phyloP scores from a whole-genome alignment of 2,888 invertebrate genomes.

The Platynereis dumerilii region DNA sequence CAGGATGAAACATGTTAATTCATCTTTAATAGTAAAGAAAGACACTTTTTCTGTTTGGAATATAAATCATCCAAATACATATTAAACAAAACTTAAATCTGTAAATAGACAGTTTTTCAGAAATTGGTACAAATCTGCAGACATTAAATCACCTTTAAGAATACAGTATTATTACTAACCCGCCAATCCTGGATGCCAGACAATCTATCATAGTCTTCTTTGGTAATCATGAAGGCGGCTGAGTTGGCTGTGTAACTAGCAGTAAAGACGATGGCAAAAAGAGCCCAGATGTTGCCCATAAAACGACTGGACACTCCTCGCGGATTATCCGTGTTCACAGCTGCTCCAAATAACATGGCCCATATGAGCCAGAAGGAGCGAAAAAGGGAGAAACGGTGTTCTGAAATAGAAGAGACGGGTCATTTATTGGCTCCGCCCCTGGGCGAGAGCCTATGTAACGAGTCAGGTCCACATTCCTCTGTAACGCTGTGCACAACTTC shows the following conservation, averaged over 20 bases:
- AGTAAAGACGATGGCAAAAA: constrained; percentile 96
- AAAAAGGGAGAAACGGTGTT: constrained; percentile 72
- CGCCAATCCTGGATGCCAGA: constrained; percentile 82
- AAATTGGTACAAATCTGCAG: too few relatives aligned
- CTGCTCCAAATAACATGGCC: constrained; percentile 98
- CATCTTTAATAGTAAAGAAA: too few relatives aligned
- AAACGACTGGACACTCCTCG: constrained; percentile 88
- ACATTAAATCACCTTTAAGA: too few relatives aligned
- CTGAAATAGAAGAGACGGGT: constrained; percentile 44
- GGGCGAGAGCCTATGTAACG: too few relatives aligned
- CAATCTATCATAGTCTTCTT: constrained; percentile 92
- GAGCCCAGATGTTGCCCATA: constrained; percentile 62
- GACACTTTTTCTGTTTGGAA: too few relatives aligned
- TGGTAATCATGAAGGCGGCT: constrained; percentile 99
- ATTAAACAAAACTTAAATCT: too few relatives aligned
- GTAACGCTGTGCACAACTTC: too few relatives aligned
- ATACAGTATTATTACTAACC: constrained; percentile 61
- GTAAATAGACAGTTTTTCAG: too few relatives aligned
- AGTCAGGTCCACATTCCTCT: too few relatives aligned
- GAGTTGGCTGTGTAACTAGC: constrained; percentile 99
- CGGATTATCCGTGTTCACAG: constrained; percentile 96
- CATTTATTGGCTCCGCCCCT: too few relatives aligned
- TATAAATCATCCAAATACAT: too few relatives aligned
- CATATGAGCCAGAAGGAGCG: constrained; percentile 99
- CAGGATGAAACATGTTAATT: too few relatives aligned